These are phyloP conservation scores for Trididemnum nubilum DNA, from an alignment of 23 tunicate genomes.

Conservation along the genomic window DNA sequence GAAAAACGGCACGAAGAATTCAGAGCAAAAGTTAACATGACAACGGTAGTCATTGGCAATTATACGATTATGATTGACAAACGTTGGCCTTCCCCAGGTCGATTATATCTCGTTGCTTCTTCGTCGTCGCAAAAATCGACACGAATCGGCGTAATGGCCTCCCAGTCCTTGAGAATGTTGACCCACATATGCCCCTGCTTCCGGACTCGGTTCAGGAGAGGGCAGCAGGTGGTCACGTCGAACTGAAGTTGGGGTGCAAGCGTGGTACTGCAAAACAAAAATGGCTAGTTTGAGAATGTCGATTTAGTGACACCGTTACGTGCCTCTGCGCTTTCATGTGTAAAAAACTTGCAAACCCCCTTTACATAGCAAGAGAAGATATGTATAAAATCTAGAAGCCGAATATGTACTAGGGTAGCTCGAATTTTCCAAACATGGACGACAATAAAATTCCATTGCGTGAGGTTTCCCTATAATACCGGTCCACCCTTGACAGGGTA, in stretches of 20 bases:
- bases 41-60: neutral
- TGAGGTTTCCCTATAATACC: too few species aligned
- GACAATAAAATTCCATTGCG: too few species aligned
- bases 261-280: neutral
- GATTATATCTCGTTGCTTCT: conserved; percentile 76
- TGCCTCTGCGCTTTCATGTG: too few species aligned
- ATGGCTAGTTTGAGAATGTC: too few species aligned
- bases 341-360: too few species aligned
- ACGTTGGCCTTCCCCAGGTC: neutral
- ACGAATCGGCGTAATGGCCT: conserved; percentile 85
- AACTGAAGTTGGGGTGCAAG: conserved; percentile 38
- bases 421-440: too few species aligned
- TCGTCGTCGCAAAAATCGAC: conserved; percentile 37
- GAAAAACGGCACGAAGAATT: neutral
- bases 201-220: conserved; percentile 94
- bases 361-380: too few species aligned
- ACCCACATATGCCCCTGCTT: conserved; percentile 94
- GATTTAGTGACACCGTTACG: too few species aligned
- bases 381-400: too few species aligned
- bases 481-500: too few species aligned
- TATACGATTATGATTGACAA: neutral
- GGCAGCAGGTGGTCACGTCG: conserved; percentile 61
- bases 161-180: conserved; percentile 96
- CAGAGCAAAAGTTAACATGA: neutral
- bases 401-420: too few species aligned